Evolutionary conservation across 2,888 invertebrate genomes (phyloP).

Genomic region (Lithophane ornitopus): DNA sequence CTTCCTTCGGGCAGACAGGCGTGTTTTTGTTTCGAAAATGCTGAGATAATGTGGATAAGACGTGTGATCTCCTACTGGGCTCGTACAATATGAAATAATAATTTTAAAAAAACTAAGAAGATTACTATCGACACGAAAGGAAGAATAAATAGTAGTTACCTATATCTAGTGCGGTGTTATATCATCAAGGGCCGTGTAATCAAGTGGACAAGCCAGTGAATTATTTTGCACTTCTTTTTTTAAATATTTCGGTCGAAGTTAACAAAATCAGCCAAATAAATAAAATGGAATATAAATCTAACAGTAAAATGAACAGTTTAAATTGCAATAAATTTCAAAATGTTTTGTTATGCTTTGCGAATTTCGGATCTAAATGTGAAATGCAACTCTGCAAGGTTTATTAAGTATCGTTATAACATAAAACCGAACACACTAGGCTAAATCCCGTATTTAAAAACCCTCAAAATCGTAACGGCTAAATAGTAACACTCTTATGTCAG

Average conservation of each 20-base stretch:
- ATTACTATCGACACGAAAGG: too few relatives aligned
- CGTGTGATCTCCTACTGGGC: too few relatives aligned
- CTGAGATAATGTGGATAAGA: neutral
- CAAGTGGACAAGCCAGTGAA: neutral
- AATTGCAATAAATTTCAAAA: neutral
- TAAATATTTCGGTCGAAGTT: neutral
- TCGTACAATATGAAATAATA: too few relatives aligned
- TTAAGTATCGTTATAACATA: too few relatives aligned
- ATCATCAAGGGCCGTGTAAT: neutral
- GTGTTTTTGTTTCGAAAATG: neutral
- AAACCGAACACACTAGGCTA: neutral
- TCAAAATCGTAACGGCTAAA: too few relatives aligned
- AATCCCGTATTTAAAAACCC: neutral
- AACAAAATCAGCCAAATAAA: neutral
- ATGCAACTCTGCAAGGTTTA: neutral
- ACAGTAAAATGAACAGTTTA: neutral
- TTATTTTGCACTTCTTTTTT: neutral
- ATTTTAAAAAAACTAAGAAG: too few relatives aligned
- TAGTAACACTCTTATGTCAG: neutral
- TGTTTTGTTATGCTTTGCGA: neutral
- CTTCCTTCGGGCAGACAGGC: fast-evolving
- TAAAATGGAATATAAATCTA: neutral
- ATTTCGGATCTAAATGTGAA: neutral
- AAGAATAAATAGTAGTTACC: neutral
- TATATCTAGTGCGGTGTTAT: neutral